Base-by-base conservation (phyloP, 2,113 vertebrate genomes). In the Osmerus eperlanus region DNA sequence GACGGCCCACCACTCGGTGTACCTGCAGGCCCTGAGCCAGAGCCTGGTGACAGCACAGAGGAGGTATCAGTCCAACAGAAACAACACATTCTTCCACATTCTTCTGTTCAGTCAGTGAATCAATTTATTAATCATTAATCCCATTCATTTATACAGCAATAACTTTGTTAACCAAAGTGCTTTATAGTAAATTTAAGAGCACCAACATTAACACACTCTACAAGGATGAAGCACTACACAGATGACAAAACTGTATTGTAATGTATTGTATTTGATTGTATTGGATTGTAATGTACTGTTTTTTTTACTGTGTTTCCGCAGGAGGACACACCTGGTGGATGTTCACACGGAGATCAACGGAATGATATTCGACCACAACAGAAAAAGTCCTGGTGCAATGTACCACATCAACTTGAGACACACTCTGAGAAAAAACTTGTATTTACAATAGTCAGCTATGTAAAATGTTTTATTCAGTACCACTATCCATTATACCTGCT, bases 381-480 rank as follows among this genome's bases (percentile, higher is more conserved):
- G n/a, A 18, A 77, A 32, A 67, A 84, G 88, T 75, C 71, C 86
- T 19, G 71, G 71, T 41, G 85, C 85, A 21, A 81, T 29, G 0
- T 95, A 94, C 63, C 79, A 84, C 3, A 72, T 98, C 52, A 83
- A 89, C 12, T 85, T 96, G 2, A 91, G 90, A 76, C 94, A 97
- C 67, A 99, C 96, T 0, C 82, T 98, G 23, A 91, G 94, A 41
- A 98, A 96, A 47, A 88, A 90, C 12, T 85, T 98, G n/a, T 91
- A 89, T 73, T 71, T 97, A 13, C 75, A 85, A 11, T 88, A 85
- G 77, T 23, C 73, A n/a, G 13, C 8, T 61, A 21, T 12, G 19
- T 8, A 65, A 11, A 47, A 5, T 47, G 9, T 47, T 3, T 14
- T 47, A 7, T 36, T 47, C 1, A 41, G 5, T 13, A 65, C 41